These are phyloP conservation scores for Tanytarsus gracilentus DNA, from an alignment of 2,888 invertebrate genomes.

Conservation along the genomic window DNA sequence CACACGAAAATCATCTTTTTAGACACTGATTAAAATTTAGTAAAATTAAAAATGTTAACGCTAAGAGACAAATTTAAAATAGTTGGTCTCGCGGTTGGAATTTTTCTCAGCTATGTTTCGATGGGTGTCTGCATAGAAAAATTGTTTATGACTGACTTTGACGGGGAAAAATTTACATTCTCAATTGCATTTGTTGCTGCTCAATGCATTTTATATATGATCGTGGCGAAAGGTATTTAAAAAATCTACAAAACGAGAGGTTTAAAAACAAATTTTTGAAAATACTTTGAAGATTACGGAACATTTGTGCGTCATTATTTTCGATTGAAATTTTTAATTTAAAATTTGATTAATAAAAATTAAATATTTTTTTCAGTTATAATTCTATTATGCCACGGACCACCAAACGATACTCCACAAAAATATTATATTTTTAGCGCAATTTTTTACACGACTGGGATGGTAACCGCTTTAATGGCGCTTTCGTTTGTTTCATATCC, in stretches of 20 bases:
- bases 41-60: background rate
- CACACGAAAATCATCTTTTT: no score
- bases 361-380: background rate
- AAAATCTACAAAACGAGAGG: no score
- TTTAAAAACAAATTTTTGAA: no score
- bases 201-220: constrained; percentile 80
- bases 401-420: constrained; percentile 63
- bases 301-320: background rate
- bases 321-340: background rate
- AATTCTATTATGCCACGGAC: constrained; percentile 30
- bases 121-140: constrained; percentile 94
- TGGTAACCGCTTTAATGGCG: constrained; percentile 94
- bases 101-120: constrained; percentile 86
- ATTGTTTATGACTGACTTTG: constrained; percentile 58
- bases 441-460: constrained; percentile 83
- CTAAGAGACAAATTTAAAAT: constrained; percentile 46
- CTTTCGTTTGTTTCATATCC: constrained; percentile 86
- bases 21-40: no score
- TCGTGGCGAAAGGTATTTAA: constrained; percentile 62
- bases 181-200: constrained; percentile 77
- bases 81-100: constrained; percentile 72
- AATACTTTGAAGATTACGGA: background rate
- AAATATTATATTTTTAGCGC: constrained; percentile 73
- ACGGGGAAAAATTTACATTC: constrained; percentile 72
- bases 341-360: background rate